These are phyloP conservation scores for Catotricha subobsoleta DNA, from an alignment of 2,888 invertebrate genomes.

Conservation along the genomic window DNA sequence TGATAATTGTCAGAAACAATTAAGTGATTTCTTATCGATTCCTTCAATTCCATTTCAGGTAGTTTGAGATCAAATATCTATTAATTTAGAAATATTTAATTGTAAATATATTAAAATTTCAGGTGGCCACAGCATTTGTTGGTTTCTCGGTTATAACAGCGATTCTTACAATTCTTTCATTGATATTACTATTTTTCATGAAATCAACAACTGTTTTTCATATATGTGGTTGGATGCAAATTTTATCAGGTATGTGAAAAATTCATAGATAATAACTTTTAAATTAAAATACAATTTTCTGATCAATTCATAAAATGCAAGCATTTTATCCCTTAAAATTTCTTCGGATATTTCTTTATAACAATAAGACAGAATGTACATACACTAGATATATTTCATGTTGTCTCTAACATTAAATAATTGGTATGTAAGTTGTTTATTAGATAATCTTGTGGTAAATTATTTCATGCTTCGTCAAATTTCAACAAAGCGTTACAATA, in stretches of 20 bases:
- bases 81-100: neutral
- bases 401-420: no score
- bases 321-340: no score
- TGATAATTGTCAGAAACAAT: conserved; percentile 67
- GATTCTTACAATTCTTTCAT: conserved; percentile 67
- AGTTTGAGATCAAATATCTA: neutral
- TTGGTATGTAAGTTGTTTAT: no score
- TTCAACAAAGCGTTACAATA: no score
- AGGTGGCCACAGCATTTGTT: conserved; percentile 72
- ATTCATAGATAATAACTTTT: no score
- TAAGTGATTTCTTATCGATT: conserved; percentile 67
- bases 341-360: no score
- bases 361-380: no score
- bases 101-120: neutral
- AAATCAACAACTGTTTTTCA: conserved; percentile 82
- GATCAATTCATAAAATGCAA: no score
- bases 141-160: conserved; percentile 72
- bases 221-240: conserved; percentile 87
- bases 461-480: no score
- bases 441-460: no score
- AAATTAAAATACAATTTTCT: no score
- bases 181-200: conserved; percentile 85
- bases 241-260: conserved; percentile 74
- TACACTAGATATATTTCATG: no score
- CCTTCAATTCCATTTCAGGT: conserved; percentile 63